A percentile compares a stretch with the other conserved stretches of the same genome.
phyloP scores from a whole-genome alignment of 2,888 invertebrate genomes.

The Zootermopsis nevadensis region DNA sequence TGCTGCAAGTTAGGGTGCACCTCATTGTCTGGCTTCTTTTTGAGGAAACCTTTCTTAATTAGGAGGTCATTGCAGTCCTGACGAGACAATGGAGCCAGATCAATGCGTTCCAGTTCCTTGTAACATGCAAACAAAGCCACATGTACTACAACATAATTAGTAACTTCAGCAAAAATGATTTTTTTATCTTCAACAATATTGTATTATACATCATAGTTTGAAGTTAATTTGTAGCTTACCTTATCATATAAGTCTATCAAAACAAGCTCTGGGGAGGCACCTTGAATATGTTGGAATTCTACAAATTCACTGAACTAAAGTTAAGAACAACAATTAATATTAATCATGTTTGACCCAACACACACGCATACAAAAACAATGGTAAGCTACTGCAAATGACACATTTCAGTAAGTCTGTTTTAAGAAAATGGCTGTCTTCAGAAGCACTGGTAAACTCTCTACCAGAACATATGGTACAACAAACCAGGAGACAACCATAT shows the following conservation, averaged over 20 bases:
- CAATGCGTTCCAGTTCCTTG: constrained; percentile 72
- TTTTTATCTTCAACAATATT: not conserved
- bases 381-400: too few species aligned
- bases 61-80: constrained; percentile 76
- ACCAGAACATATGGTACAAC: too few species aligned
- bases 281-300: constrained; percentile 74
- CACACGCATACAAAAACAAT: too few species aligned
- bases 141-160: not conserved
- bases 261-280: constrained; percentile 74
- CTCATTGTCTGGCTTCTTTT: constrained; percentile 57
- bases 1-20: constrained; percentile 24
- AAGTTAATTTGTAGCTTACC: constrained; percentile 56
- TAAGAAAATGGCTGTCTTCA: too few species aligned
- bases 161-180: not conserved
- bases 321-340: constrained; percentile 46
- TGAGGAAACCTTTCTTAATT: constrained; percentile 69
- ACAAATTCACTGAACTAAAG: constrained; percentile 62
- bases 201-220: not conserved
- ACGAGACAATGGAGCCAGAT: constrained; percentile 69
- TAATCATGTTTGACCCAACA: not conserved
- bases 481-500: too few species aligned
- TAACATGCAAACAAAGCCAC: not conserved
- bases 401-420: too few species aligned
- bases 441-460: too few species aligned
- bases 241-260: constrained; percentile 68